These are phyloP conservation scores for Champsocephalus esox DNA, from an alignment of 2,797 vertebrate species.

Conservation along the genomic window DNA sequence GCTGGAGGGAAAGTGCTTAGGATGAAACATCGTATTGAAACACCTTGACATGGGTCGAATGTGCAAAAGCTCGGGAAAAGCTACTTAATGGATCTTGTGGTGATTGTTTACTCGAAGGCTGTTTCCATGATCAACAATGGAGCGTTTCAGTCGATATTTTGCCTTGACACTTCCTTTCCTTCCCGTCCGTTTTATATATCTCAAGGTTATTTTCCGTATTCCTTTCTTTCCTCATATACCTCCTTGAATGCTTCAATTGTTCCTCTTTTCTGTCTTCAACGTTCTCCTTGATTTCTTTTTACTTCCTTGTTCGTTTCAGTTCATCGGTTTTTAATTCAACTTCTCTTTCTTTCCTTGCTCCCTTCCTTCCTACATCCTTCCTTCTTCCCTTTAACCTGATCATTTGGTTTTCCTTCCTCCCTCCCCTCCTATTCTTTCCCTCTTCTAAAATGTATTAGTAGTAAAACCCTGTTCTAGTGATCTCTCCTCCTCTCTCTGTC, in stretches of 20 bases:
- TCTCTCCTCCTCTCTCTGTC: not conserved
- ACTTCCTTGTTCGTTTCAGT: not conserved
- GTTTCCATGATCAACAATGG: not conserved
- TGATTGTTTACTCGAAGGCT: not conserved
- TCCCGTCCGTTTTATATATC: no score
- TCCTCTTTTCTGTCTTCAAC: not conserved
- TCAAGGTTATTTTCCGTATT: not conserved
- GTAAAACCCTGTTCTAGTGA: not conserved
- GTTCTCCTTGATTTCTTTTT: not conserved
- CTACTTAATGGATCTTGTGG: not conserved
- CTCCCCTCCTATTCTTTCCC: not conserved
- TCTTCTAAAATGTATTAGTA: slow-evolving; percentile 4
- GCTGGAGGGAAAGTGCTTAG: not conserved
- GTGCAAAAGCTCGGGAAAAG: not conserved
- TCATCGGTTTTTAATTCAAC: not conserved
- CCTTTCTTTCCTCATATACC: not conserved
- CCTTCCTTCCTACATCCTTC: not conserved
- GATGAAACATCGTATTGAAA: not conserved
- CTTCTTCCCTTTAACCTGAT: not conserved
- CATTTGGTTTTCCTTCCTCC: not conserved
- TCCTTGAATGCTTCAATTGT: not conserved
- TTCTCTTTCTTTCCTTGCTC: not conserved
- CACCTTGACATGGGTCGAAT: no score
- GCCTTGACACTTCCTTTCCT: no score
- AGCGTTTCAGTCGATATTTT: not conserved